Evolutionary conservation across 2,888 invertebrate species (phyloP).

Genomic region (Oscheius myriophilus): DNA sequence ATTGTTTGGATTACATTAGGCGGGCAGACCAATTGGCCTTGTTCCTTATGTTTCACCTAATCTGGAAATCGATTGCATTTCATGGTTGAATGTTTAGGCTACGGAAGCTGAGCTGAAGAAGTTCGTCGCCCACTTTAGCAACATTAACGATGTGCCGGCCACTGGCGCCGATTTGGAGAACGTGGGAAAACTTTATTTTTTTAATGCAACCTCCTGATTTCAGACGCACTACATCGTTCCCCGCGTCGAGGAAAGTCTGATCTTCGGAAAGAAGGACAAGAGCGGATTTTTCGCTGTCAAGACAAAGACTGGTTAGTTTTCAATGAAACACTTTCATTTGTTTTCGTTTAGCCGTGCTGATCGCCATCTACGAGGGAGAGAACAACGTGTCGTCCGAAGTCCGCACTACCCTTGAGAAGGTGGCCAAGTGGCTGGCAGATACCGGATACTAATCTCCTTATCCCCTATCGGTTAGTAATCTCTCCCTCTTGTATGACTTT

Average conservation of each 20-base stretch:
- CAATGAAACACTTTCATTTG: not conserved
- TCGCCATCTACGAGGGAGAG: constrained; percentile 70
- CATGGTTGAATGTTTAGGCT: constrained; percentile 63
- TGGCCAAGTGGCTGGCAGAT: constrained; percentile 57
- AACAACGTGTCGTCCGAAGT: constrained; percentile 57
- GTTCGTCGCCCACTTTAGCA: constrained; percentile 61
- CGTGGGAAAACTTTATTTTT: constrained; percentile 7
- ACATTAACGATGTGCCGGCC: constrained; percentile 52
- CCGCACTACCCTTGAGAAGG: constrained; percentile 65
- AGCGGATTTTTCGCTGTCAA: constrained; percentile 70
- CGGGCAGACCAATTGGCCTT: too few species aligned
- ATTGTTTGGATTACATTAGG: constrained; percentile 8
- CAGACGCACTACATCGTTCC: constrained; percentile 70
- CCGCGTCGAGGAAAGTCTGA: constrained; percentile 67
- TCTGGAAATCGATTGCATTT: not conserved
- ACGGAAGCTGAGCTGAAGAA: constrained; percentile 62
- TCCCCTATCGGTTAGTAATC: not conserved
- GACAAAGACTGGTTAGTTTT: constrained; percentile 56
- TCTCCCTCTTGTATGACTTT: not conserved
- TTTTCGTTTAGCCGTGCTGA: constrained; percentile 59
- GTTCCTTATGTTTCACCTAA: not conserved
- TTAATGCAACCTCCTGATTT: not conserved
- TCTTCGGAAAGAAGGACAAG: constrained; percentile 70
- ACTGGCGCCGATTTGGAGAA: constrained; percentile 65
- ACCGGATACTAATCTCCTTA: constrained; percentile 54